Conservation (phyloP, 2,113 vertebrate genomes). For the Takifugu flavidus region DNA sequence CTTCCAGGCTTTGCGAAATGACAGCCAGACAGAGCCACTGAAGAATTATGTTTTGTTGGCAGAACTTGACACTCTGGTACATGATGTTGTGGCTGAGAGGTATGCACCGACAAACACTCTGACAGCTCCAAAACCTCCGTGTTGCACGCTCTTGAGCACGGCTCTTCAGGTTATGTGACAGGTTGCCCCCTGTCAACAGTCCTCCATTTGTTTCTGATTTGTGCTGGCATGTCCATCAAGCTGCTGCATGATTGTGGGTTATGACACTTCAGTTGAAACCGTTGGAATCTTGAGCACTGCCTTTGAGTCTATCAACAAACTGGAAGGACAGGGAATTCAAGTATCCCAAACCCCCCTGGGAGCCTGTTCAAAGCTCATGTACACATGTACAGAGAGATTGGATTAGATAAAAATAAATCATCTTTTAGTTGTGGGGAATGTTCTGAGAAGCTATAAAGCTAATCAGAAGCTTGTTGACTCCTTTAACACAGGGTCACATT, state of each 20-base stretch:
- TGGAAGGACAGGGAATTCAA: slow-evolving; percentile 35
- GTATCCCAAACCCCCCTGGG: slow-evolving; percentile 68
- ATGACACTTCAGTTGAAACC: slow-evolving; percentile 26
- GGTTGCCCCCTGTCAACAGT: slow-evolving; percentile 9
- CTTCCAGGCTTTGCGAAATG: slow-evolving; percentile 50
- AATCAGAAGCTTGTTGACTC: background rate
- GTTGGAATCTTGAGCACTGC: slow-evolving; percentile 55
- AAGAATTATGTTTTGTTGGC: slow-evolving; percentile 47
- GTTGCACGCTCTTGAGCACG: slow-evolving; percentile 2
- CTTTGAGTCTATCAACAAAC: slow-evolving; percentile 39
- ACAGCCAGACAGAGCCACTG: slow-evolving; percentile 53
- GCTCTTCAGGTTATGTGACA: slow-evolving; percentile 11
- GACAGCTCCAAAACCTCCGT: slow-evolving; percentile 11
- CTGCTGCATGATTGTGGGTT: slow-evolving; percentile 16
- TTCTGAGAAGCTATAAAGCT: background rate
- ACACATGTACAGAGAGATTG: no score
- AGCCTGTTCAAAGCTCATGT: slow-evolving; percentile 82
- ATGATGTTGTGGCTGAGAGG: slow-evolving; percentile 51
- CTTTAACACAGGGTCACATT: background rate
- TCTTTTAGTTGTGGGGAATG: slow-evolving; percentile 22
- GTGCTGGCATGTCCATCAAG: slow-evolving; percentile 48
- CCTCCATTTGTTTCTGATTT: slow-evolving; percentile 35
- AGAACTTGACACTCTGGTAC: slow-evolving; percentile 58
- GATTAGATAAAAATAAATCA: slow-evolving; percentile 8
- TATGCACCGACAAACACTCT: slow-evolving; percentile 31